These are phyloP conservation scores for human DNA, from an alignment of 2,113 vertebrate genomes.

Conservation along the genomic window GRCh38 chr6:121856001-121856500, in stretches of 20 bases:
- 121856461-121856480: constrained; percentile 46
- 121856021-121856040: background rate
- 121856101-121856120: constrained; percentile 16
- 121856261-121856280: background rate
- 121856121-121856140: constrained; percentile 6
- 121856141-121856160: background rate
- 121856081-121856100: constrained; percentile 43
- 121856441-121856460: constrained; percentile 22
- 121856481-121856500: constrained; percentile 62
- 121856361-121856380: background rate
- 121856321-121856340: constrained; percentile 34
- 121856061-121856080: constrained; percentile 21
- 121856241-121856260: background rate
- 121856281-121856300: background rate
- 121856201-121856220: background rate
- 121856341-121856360: constrained; percentile 3
- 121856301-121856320: background rate
- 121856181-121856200: constrained; percentile 2
- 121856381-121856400: background rate
- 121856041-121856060: constrained; percentile 34
- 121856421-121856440: constrained; percentile 2
- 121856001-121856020: constrained; percentile 22
- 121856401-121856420: background rate
- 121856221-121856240: background rate
- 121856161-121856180: background rate